Conservation (phyloP, 2,113 vertebrate genomes). For the Dunckerocampus dactyliophorus region DNA sequence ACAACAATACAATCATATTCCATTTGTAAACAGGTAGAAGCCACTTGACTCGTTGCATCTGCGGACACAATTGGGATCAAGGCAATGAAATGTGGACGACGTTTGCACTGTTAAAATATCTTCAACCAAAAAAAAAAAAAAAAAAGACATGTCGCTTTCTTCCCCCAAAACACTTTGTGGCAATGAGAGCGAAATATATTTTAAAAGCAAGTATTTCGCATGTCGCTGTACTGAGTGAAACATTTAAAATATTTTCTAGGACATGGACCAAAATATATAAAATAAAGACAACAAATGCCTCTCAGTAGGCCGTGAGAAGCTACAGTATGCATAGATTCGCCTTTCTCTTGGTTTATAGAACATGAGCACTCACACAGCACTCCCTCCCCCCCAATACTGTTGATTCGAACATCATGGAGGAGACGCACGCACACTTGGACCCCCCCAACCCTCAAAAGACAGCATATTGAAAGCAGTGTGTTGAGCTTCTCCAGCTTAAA, state of each 20-base stretch:
- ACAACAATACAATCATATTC: conserved; percentile 99
- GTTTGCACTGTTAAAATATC: conserved; percentile 85
- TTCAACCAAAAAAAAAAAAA: conserved; percentile 49
- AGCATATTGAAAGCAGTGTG: conserved; percentile 88
- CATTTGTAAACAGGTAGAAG: conserved; percentile 99
- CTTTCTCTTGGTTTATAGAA: conserved; percentile 78
- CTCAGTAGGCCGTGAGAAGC: conserved; percentile 84
- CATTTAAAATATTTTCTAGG: conserved; percentile 80
- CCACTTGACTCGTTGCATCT: conserved; percentile 98
- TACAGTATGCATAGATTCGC: conserved; percentile 99
- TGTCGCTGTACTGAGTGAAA: conserved; percentile 63
- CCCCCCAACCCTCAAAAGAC: conserved; percentile 83
- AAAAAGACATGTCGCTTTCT: conserved; percentile 58
- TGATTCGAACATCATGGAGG: conserved; percentile 49
- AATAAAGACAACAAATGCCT: conserved; percentile 69
- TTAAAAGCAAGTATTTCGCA: conserved; percentile 46
- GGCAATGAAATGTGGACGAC: conserved; percentile 99
- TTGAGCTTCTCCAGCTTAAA: conserved; percentile 92
- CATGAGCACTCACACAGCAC: conserved; percentile 66
- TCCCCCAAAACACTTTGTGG: conserved; percentile 84
- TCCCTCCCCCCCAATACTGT: conserved; percentile 51
- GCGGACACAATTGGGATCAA: conserved; percentile 97
- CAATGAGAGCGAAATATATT: conserved; percentile 68
- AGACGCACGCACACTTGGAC: conserved; percentile 69
- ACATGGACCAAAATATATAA: conserved; percentile 39